These are phyloP conservation scores for Acleris emargana DNA, from an alignment of 2,888 invertebrate genomes.

Conservation along the genomic window DNA sequence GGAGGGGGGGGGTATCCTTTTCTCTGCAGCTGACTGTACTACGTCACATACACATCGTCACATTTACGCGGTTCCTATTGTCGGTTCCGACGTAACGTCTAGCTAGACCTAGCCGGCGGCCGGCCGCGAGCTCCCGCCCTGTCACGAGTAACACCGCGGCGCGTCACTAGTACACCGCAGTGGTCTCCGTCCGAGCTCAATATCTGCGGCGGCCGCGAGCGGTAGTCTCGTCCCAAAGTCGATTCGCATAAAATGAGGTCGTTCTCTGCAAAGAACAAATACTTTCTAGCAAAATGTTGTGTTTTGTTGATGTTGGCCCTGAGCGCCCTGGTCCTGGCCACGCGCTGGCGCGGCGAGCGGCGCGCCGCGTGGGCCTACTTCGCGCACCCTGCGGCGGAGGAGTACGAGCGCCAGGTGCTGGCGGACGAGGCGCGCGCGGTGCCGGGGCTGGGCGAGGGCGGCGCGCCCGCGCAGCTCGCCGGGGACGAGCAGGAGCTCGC, in stretches of 20 bases:
- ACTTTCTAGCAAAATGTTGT: constrained; percentile 62
- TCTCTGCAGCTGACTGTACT: no score
- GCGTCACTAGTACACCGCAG: no score
- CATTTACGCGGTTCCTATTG: no score
- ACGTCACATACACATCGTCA: no score
- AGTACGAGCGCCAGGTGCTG: constrained; percentile 79
- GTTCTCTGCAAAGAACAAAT: constrained; percentile 72
- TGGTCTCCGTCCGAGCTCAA: no score
- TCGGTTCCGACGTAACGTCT: no score
- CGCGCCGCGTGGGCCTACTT: constrained; percentile 55
- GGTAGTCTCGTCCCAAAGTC: constrained; percentile 40
- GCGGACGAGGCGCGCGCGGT: constrained; percentile 87
- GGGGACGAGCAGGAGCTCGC: constrained; percentile 86
- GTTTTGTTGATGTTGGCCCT: constrained; percentile 62
- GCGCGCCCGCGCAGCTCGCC: constrained; percentile 85
- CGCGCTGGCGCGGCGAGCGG: constrained; percentile 73
- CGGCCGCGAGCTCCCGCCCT: no score
- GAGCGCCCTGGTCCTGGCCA: constrained; percentile 63
- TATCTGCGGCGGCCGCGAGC: constrained; percentile 44
- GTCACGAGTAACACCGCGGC: no score
- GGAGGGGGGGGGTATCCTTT: no score
- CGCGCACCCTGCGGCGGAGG: constrained; percentile 51
- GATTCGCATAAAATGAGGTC: constrained; percentile 56
- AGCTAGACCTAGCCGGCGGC: no score
- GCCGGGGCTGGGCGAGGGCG: constrained; percentile 88